These are phyloP conservation scores for Serilophus lunatus DNA, from an alignment of 2,113 vertebrate species.

Conservation along the genomic window DNA sequence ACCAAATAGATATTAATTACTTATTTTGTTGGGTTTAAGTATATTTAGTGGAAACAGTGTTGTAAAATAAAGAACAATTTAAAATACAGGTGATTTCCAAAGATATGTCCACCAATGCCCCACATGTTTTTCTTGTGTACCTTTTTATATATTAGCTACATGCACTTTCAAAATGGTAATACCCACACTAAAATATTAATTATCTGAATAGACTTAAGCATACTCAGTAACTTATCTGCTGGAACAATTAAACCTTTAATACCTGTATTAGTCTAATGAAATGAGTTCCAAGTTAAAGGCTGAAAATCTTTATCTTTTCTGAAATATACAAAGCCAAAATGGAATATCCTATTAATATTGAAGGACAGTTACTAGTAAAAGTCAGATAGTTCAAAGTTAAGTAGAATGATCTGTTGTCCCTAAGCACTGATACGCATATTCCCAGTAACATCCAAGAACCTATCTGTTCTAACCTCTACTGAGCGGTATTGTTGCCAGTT, in stretches of 20 bases:
- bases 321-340: slow-evolving; percentile 43
- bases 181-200: not conserved
- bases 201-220: not conserved
- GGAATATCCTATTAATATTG: slow-evolving; percentile 41
- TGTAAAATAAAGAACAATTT: not conserved
- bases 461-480: slow-evolving; percentile 38
- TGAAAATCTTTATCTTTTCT: slow-evolving; percentile 9
- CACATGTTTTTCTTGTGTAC: not conserved
- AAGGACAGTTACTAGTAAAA: slow-evolving; percentile 11
- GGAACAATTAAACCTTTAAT: not conserved
- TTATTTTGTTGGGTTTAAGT: not conserved
- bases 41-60: not conserved
- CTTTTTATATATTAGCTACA: not conserved
- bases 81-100: not conserved
- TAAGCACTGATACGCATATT: not conserved
- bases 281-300: not conserved
- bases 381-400: slow-evolving; percentile 51
- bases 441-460: not conserved
- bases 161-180: not conserved
- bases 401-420: slow-evolving; percentile 35
- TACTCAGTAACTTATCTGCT: not conserved
- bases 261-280: not conserved
- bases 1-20: not conserved
- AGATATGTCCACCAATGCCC: not conserved
- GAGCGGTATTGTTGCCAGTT: slow-evolving; percentile 44